A percentile compares a stretch with the other conserved stretches of the same genome.
phyloP scores from a whole-genome alignment of 92 coral and sea anemone species.

The Bergia sp. region DNA sequence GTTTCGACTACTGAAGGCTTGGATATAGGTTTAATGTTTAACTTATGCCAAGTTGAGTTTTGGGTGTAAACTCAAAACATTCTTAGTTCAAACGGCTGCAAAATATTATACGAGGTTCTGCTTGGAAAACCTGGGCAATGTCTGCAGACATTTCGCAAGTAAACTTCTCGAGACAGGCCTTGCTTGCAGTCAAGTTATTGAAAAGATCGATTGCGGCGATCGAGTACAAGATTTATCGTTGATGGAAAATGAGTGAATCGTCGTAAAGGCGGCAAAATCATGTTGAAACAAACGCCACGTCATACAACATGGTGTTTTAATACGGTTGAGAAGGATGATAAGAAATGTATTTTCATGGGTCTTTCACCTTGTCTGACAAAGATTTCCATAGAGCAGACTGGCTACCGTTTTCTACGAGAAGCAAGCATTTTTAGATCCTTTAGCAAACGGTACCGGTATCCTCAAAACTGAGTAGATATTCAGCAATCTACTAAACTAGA shows the following conservation, averaged over 20 bases:
- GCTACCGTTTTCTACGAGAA: conserved; percentile 23
- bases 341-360: background rate
- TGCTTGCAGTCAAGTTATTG: background rate
- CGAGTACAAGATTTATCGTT: conserved; percentile 14
- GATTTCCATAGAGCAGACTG: conserved; percentile 19
- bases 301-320: background rate
- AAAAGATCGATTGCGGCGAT: background rate
- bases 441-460: conserved; percentile 17
- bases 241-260: conserved; percentile 17
- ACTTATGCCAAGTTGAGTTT: no score
- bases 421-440: conserved; percentile 5
- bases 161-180: background rate
- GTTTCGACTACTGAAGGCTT: background rate
- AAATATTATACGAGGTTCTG: background rate
- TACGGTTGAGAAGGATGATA: conserved; percentile 7
- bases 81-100: background rate
- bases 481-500: conserved; percentile 13
- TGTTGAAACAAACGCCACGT: background rate
- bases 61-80: background rate
- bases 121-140: background rate
- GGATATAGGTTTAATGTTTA: no score
- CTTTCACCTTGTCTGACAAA: conserved; percentile 15
- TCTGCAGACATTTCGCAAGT: no score
- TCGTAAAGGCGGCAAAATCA: background rate
- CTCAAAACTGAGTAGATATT: conserved; percentile 13